A percentile compares a stretch with the other conserved stretches of the same genome.
Evolutionary conservation across 2,888 invertebrate species (phyloP).

Genomic region (Zonitis immaculata): DNA sequence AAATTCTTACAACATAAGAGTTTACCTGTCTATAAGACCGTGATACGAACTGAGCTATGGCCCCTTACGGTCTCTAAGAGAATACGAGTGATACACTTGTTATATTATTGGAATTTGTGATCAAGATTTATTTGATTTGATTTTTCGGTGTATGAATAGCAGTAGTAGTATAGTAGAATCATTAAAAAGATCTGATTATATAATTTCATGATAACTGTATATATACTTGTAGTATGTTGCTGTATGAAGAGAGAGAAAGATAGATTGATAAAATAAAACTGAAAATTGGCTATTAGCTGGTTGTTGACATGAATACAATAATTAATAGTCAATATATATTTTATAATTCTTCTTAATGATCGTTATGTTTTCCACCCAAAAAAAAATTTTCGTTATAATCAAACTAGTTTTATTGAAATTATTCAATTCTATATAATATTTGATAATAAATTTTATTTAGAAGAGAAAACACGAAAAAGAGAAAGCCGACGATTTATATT

Average conservation of each 20-base stretch:
- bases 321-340: slow-evolving; percentile 3
- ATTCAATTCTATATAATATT: too few relatives aligned
- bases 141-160: background rate
- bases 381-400: background rate
- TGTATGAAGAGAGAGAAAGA: background rate
- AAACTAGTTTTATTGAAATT: background rate
- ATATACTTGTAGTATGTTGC: too few relatives aligned
- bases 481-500: background rate
- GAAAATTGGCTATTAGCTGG: slow-evolving; percentile 2
- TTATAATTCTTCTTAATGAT: background rate
- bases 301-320: slow-evolving; percentile 10
- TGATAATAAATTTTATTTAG: too few relatives aligned
- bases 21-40: too few relatives aligned
- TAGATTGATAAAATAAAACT: background rate
- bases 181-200: slow-evolving; percentile 3
- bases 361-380: background rate
- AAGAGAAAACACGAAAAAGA: too few relatives aligned
- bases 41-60: too few relatives aligned
- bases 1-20: too few relatives aligned
- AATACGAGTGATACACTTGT: too few relatives aligned
- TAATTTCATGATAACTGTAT: slow-evolving; percentile 9
- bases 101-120: too few relatives aligned
- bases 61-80: too few relatives aligned
- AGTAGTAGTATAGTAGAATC: background rate
- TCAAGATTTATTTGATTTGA: slow-evolving; percentile 2